Percentiles rank a stretch among this genome's conserved stretches.
These are phyloP conservation scores for Paedocypris micromegethes DNA, from an alignment of 2,797 vertebrate genomes.

Conservation along the genomic window DNA sequence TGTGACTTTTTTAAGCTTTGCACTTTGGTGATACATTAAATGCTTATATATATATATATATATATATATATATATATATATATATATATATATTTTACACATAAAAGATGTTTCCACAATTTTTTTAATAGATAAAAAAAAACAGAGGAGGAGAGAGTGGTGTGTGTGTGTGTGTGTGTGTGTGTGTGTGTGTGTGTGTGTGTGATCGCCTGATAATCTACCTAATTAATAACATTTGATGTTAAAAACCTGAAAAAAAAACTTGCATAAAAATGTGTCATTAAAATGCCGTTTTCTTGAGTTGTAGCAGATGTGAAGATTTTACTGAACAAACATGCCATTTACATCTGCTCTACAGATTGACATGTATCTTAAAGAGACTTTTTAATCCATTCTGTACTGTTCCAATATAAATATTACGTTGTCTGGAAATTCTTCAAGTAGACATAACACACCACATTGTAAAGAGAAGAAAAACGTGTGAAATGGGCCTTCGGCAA, in stretches of 20 bases:
- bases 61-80: too few species aligned
- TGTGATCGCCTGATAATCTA: too few species aligned
- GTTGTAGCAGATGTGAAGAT: slow-evolving; percentile 19
- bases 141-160: not conserved
- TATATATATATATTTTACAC: too few species aligned
- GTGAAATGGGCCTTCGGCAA: slow-evolving; percentile 69
- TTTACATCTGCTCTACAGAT: slow-evolving; percentile 57
- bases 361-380: slow-evolving; percentile 54
- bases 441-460: slow-evolving; percentile 68
- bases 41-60: slow-evolving; percentile 41
- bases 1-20: slow-evolving; percentile 35
- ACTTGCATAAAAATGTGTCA: too few species aligned
- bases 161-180: too few species aligned
- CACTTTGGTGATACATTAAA: slow-evolving; percentile 36
- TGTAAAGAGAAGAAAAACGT: slow-evolving; percentile 54
- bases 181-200: too few species aligned
- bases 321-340: slow-evolving; percentile 48
- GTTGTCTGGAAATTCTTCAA: slow-evolving; percentile 66
- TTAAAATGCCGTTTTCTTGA: not conserved
- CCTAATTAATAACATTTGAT: too few species aligned
- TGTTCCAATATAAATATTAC: slow-evolving; percentile 70
- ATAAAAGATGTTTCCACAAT: not conserved
- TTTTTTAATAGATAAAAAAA: slow-evolving; percentile 42
- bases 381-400: slow-evolving; percentile 64
- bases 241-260: too few species aligned